Evolutionary conservation across 2,888 invertebrate genomes (phyloP).

Genomic region (Idaea dimidiata): DNA sequence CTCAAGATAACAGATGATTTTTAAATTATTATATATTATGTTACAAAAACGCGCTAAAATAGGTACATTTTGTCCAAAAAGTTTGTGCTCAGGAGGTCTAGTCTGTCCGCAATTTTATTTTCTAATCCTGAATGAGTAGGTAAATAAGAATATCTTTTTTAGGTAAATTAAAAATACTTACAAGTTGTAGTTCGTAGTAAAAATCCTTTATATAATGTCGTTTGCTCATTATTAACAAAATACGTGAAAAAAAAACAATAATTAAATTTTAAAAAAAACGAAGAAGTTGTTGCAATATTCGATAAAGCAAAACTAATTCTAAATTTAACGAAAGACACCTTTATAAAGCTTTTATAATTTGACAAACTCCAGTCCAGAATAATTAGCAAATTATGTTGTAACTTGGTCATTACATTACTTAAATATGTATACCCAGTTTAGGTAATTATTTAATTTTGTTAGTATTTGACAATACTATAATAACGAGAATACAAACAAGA

Average conservation of each 20-base stretch:
- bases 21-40: no score
- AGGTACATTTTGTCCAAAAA: not conserved
- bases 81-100: not conserved
- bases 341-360: not conserved
- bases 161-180: slow-evolving; percentile 26
- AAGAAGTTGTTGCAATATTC: not conserved
- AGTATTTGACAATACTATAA: not conserved
- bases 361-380: not conserved
- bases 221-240: slow-evolving; percentile 20
- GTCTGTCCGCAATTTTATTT: no score
- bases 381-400: not conserved
- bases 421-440: not conserved
- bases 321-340: not conserved
- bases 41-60: no score
- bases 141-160: no score
- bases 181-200: slow-evolving; percentile 30
- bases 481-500: not conserved
- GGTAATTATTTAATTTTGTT: not conserved
- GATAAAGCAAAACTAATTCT: not conserved
- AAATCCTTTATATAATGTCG: no score
- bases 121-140: no score
- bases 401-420: not conserved
- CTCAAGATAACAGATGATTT: no score
- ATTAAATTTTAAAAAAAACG: not conserved
- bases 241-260: not conserved